Percentiles rank a stretch among this genome's conserved stretches.
These are phyloP conservation scores for Okapia johnstoni DNA, from an alignment of 2,113 vertebrate species.

Conservation along the genomic window DNA sequence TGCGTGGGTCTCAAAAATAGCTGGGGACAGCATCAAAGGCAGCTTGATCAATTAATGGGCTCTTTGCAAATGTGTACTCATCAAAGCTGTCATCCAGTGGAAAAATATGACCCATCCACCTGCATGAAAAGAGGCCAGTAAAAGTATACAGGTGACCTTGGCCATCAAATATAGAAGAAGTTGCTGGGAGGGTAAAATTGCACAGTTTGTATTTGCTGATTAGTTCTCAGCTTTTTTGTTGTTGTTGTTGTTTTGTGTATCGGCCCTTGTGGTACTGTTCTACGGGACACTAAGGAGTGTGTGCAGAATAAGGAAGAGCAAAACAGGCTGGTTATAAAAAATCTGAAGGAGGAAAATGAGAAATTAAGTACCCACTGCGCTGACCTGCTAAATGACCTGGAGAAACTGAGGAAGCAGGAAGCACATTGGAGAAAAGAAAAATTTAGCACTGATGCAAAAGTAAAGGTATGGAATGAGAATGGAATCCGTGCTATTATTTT, in stretches of 20 bases:
- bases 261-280: conserved; percentile 81
- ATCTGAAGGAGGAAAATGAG: conserved; percentile 88
- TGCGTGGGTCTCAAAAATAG: conserved; percentile 93
- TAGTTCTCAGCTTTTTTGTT: conserved; percentile 81
- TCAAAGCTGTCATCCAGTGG: conserved; percentile 95
- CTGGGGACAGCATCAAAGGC: conserved; percentile 98
- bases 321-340: conserved; percentile 87
- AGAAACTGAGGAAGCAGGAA: conserved; percentile 89
- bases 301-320: conserved; percentile 87
- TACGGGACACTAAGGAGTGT: conserved; percentile 89
- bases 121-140: conserved; percentile 87
- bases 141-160: conserved; percentile 93
- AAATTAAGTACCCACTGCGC: conserved; percentile 86
- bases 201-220: conserved; percentile 86
- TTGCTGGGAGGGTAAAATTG: conserved; percentile 83
- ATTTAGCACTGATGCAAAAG: conserved; percentile 83
- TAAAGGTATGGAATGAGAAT: conserved; percentile 84
- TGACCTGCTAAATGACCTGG: conserved; percentile 92
- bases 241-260: conserved; percentile 81
- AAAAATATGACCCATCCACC: conserved; percentile 92
- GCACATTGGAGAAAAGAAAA: conserved; percentile 85
- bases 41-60: conserved; percentile 96
- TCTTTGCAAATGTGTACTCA: conserved; percentile 93
- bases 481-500: conserved; percentile 65
- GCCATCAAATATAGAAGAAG: conserved; percentile 87